Conservation (phyloP, 2,888 invertebrate species). For the Leptopilina myrica region DNA sequence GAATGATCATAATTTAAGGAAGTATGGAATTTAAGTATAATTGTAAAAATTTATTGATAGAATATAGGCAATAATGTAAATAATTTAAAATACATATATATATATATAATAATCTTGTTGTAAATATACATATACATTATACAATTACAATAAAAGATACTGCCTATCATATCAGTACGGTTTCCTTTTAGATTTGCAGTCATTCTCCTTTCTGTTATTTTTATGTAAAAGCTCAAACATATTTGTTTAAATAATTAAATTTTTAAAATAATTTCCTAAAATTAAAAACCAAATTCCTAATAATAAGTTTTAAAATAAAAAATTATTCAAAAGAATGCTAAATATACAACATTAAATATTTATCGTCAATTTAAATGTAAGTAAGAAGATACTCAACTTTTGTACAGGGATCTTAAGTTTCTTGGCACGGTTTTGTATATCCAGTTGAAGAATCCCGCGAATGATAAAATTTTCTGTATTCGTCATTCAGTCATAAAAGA, state of each 20-base stretch:
- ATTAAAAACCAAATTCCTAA: too few species aligned
- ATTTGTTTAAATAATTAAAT: too few species aligned
- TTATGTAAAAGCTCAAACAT: not conserved
- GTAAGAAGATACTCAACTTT: not conserved
- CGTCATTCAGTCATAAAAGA: not conserved
- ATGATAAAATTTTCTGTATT: constrained; percentile 13
- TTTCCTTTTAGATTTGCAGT: not conserved
- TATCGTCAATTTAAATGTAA: not conserved
- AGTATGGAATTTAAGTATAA: too few species aligned
- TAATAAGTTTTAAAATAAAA: too few species aligned
- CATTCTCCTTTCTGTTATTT: not conserved
- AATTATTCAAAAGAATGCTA: too few species aligned
- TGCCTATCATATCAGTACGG: not conserved
- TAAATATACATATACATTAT: not conserved
- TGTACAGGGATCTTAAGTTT: not conserved
- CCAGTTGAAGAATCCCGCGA: not conserved
- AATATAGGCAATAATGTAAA: too few species aligned
- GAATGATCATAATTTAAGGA: too few species aligned
- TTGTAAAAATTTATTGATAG: too few species aligned
- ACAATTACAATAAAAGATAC: not conserved
- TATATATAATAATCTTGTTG: too few species aligned
- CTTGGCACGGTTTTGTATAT: not conserved
- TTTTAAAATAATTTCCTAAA: too few species aligned
- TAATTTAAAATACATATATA: too few species aligned
- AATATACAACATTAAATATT: too few species aligned